Evolutionary conservation across 2,797 vertebrate genomes (phyloP).

Genomic region (Aphelocoma californica): DNA sequence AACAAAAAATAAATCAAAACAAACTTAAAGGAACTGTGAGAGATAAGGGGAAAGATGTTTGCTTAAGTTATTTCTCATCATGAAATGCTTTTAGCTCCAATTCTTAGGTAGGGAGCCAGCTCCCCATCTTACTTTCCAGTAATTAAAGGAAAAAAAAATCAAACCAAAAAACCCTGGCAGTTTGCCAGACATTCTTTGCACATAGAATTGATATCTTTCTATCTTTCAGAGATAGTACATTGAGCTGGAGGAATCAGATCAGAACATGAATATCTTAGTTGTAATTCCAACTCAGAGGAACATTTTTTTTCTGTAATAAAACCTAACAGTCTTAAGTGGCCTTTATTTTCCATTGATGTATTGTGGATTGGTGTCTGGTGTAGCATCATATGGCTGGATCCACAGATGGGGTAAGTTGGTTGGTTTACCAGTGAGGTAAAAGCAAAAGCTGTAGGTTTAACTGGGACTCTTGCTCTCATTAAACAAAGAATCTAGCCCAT

Average conservation of each 20-base stretch:
- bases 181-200: slow-evolving; percentile 4
- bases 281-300: slow-evolving; percentile 9
- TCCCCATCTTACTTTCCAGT: not conserved
- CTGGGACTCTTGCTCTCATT: not conserved
- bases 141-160: not conserved
- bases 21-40: not conserved
- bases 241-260: not conserved
- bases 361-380: not conserved
- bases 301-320: not conserved
- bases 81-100: slow-evolving; percentile 9
- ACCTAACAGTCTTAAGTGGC: not conserved
- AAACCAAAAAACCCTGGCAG: not conserved
- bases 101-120: not conserved
- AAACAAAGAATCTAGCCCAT: not conserved
- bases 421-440: not conserved
- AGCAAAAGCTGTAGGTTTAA: not conserved
- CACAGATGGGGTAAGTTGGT: not conserved
- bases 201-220: not conserved
- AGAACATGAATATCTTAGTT: slow-evolving; percentile 4
- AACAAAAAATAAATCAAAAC: slow-evolving; percentile 8
- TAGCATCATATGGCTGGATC: not conserved
- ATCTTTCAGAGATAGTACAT: not conserved
- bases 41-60: slow-evolving; percentile 23
- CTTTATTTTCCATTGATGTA: not conserved
- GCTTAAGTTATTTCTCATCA: not conserved